phyloP scores from a whole-genome alignment of 2,888 invertebrate species.

The Agriopis aurantiaria region DNA sequence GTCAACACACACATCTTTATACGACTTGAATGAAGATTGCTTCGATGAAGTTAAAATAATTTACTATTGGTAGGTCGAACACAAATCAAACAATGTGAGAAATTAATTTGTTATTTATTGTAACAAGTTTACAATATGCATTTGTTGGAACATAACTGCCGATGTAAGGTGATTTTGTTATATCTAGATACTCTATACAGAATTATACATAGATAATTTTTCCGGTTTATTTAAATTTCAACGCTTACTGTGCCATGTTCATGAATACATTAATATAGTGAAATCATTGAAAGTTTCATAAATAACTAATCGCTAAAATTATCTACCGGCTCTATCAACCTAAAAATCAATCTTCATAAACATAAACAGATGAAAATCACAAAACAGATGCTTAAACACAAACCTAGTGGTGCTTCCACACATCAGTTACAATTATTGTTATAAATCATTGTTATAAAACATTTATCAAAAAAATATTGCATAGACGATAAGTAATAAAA shows the following conservation, averaged over 20 bases:
- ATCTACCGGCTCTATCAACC: not conserved
- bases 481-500: too few species aligned
- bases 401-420: conserved; percentile 2
- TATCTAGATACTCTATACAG: not conserved
- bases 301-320: not conserved
- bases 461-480: too few species aligned
- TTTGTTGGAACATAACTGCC: not conserved
- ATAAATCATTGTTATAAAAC: too few species aligned
- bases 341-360: not conserved
- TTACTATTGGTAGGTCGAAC: not conserved
- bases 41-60: too few species aligned
- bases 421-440: too few species aligned
- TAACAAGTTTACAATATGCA: conserved; percentile 59
- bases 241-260: not conserved
- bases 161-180: not conserved
- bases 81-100: conserved; percentile 31
- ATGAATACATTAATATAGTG: not conserved
- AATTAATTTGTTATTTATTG: conserved; percentile 57
- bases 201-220: too few species aligned
- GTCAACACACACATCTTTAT: too few species aligned
- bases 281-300: not conserved
- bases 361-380: conserved; percentile 3
- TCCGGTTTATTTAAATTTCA: not conserved
- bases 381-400: conserved; percentile 8
- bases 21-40: too few species aligned